Conservation (phyloP, 2,888 invertebrate species). For the Synergus umbraculus region DNA sequence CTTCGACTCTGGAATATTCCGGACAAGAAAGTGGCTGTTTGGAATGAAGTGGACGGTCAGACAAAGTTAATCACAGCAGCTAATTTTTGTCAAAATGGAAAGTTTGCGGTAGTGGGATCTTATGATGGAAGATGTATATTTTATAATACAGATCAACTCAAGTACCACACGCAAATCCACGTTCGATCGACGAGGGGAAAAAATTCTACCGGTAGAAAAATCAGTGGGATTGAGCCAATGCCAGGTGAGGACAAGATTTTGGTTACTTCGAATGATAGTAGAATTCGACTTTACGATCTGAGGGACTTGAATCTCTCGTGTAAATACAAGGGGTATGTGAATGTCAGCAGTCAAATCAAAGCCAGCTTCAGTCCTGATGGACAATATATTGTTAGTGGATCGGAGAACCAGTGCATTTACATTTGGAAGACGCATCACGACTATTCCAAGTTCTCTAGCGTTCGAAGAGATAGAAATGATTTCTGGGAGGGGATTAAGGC, state of each 20-base stretch:
- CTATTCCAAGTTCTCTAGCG: slow-evolving; percentile 95
- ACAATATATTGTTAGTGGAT: slow-evolving; percentile 97
- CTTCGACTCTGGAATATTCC: slow-evolving; percentile 99
- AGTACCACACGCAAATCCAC: slow-evolving; percentile 98
- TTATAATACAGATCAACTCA: slow-evolving; percentile 98
- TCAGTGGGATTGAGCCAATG: slow-evolving; percentile 98
- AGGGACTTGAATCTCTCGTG: slow-evolving; percentile 96
- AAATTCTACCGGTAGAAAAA: slow-evolving; percentile 95
- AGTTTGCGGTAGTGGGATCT: slow-evolving; percentile 98
- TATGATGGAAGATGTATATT: slow-evolving; percentile 99
- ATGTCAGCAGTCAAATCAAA: slow-evolving; percentile 97
- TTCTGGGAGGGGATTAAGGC: slow-evolving; percentile 99
- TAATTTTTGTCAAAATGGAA: slow-evolving; percentile 98
- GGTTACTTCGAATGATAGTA: slow-evolving; percentile 98
- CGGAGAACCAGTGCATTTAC: slow-evolving; percentile 98
- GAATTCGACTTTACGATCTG: slow-evolving; percentile 96
- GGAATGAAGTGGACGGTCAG: slow-evolving; percentile 98
- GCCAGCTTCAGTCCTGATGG: slow-evolving; percentile 99
- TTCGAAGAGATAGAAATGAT: slow-evolving; percentile 94
- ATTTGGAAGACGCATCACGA: slow-evolving; percentile 99
- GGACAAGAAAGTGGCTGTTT: slow-evolving; percentile 98
- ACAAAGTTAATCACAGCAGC: slow-evolving; percentile 97
- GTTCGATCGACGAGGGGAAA: slow-evolving; percentile 97
- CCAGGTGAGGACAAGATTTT: slow-evolving; percentile 97
- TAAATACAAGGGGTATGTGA: slow-evolving; percentile 96